Base-by-base conservation (phyloP, 2,797 vertebrate species). In the Peromyscus melanophrys region DNA sequence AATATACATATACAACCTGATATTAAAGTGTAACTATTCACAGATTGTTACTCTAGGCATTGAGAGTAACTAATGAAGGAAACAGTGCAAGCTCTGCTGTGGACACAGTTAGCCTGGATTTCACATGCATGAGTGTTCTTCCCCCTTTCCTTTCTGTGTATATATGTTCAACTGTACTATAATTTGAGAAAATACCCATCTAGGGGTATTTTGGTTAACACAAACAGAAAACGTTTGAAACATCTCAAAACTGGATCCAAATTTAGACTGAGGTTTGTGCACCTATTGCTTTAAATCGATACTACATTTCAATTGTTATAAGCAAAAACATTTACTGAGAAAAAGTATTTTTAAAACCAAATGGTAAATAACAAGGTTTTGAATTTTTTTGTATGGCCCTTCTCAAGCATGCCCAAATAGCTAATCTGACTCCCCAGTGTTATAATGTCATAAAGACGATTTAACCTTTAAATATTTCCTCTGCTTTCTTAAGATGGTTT, bases 401-500 rank as follows among this genome's bases (percentile, higher is more conserved):
- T 90, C 81, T 95, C 23, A 81, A 84, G 5, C 67, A 52, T 49
- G 29, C 1, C 40, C 80, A 37, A 85, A 84, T 90, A 23, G 61
- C 40, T 94, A 40, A 92, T 90, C 7, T 52, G 46, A 73, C 67
- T 89, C 52, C 12, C 52, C 37, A 75, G 23, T 75, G 61, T 67
- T 49, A 29, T 94, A 81, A 34, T 25, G 9, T 43, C 80, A 27
- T 90, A 82, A 93, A 78, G 23, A 83, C 92, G 94, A 46, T 21
- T 57, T 94, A 83, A 65, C 43, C 21, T 12, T 90, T 87, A 61
- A 46, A 77, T 80, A 31, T 57, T 94, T 88, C 95, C 81, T 96
- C 67, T 67, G 40, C 73, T 89, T 95, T 94, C 59, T 85, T 92
- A 92, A 93, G 95, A 94, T 46, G n/a, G n/a, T 55, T 97, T 93